A percentile compares a stretch with the other conserved stretches of the same genome.
Conservation (phyloP, 1,140 invertebrate species). For the Trachymyrmex cornetzi region DNA sequence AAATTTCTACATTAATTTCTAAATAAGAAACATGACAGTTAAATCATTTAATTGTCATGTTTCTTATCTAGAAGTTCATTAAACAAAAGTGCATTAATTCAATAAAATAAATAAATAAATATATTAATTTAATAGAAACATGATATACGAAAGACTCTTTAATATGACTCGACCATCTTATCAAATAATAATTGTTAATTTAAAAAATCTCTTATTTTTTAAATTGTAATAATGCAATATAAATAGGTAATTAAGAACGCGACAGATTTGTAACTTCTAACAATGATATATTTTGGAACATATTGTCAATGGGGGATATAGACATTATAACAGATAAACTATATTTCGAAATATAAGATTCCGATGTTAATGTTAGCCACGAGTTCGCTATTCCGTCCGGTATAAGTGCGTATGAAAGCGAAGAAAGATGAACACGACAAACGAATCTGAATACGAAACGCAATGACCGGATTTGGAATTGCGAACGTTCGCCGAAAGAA, state of each 20-base stretch:
- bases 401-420: background rate
- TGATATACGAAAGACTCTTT: no score
- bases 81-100: no score
- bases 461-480: conserved; percentile 61
- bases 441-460: background rate
- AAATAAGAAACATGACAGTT: no score
- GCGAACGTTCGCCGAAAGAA: conserved; percentile 54
- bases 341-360: conserved; percentile 82
- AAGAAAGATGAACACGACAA: background rate
- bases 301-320: conserved; percentile 84
- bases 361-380: conserved; percentile 60
- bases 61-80: no score
- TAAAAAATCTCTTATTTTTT: no score
- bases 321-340: conserved; percentile 85
- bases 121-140: no score
- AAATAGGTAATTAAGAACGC: background rate
- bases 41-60: no score
- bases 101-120: no score
- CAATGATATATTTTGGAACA: conserved; percentile 85
- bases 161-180: no score
- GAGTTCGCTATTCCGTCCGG: conserved; percentile 40
- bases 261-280: conserved; percentile 80
- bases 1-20: no score
- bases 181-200: no score
- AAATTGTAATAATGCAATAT: background rate